phyloP scores from a whole-genome alignment of 2,113 vertebrate species.

The cattle (Bos taurus) region ARS-UCD2.0 NC_037331.1:22766501-22767000 shows the following conservation, averaged over 20 bases:
- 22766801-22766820: not conserved
- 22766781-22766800: not conserved
- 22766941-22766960: not conserved
- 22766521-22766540: not conserved
- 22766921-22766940: not conserved
- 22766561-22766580: not conserved
- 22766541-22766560: not conserved
- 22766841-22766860: not conserved
- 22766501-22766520: not conserved
- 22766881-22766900: not conserved
- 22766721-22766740: not conserved
- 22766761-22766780: not conserved
- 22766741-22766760: not conserved
- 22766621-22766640: not conserved
- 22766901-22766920: not conserved
- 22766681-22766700: not conserved
- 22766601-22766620: not conserved
- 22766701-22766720: not conserved
- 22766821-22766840: not conserved
- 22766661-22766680: not conserved
- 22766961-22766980: not conserved
- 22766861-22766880: not conserved
- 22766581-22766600: fast-evolving
- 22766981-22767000: not conserved
- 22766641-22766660: not conserved